Conservation (phyloP, 1,140 invertebrate species). For the Brachionus paranguensis region DNA sequence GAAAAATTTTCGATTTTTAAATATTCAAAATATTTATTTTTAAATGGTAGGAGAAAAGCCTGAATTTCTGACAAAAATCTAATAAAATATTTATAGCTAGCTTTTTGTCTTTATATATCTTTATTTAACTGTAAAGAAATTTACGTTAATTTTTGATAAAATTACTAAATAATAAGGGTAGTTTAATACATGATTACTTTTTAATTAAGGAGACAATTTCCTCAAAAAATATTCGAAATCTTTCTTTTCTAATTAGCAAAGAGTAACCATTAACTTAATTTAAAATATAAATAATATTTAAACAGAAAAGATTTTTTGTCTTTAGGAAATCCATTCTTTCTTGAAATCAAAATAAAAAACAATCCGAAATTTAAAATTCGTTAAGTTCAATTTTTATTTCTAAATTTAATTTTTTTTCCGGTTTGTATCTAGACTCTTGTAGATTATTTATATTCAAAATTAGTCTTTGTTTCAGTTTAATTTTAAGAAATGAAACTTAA, state of each 20-base stretch:
- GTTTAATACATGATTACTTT: too few relatives aligned
- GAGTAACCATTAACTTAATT: background rate
- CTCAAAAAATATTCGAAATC: too few relatives aligned
- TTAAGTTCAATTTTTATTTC: background rate
- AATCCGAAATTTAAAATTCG: background rate
- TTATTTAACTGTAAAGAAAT: too few relatives aligned
- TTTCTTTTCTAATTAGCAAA: background rate
- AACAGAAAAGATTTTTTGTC: background rate
- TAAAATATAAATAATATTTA: background rate
- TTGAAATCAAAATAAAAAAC: background rate
- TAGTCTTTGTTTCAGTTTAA: background rate
- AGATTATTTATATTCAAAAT: slow-evolving; percentile 17
- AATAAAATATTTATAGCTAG: background rate
- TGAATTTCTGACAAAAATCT: background rate
- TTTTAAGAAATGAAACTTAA: background rate
- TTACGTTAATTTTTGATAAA: too few relatives aligned
- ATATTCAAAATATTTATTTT: too few relatives aligned
- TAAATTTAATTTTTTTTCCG: background rate
- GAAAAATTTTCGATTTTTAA: background rate
- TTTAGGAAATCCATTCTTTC: too few relatives aligned
- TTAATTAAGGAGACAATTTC: too few relatives aligned
- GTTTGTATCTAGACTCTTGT: background rate
- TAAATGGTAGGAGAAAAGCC: too few relatives aligned
- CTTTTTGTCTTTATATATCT: too few relatives aligned
- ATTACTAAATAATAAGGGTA: too few relatives aligned